Evolutionary conservation across 2,797 vertebrate genomes (phyloP), one percentile per base, ranked within the genome.

Genomic region (Naso thynnoides): DNA sequence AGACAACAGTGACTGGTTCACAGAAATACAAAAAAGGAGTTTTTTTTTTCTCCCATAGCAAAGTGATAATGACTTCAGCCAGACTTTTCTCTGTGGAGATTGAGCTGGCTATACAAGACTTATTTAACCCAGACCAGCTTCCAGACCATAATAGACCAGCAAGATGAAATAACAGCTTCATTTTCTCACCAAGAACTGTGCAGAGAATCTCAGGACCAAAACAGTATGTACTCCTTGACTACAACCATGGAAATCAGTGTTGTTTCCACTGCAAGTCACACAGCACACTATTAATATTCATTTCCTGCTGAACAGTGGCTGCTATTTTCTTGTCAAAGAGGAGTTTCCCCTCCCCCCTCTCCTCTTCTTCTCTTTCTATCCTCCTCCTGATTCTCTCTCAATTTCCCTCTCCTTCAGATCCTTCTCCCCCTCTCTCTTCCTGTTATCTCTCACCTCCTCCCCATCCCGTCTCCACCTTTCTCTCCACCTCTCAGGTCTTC

Each of bases 241-340:
- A 15, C 36, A 49, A 29, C 47, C 10, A 8, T 31, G 15, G 21
- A 73, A 39, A 70, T 76, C 15, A 60, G 29, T 26, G 29, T 59
- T 76, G 61, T 65, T 81, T 73, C 56, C 27, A 56, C 18, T 19
- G 48, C 5, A 59, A 72, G 31, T 70, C 66, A 56, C 60, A 48
- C 61, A 74, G 79, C 63, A 63, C 21, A 33, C 38, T 64, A 75
- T 86, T 88, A 75, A 87, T 87, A 86, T 79, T 84, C 31, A 85
- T 82, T 84, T 76, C 70, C 49, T 62, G 59, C 75, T 70, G 64
- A 73, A 85, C 66, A 50, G 68, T 59, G 56, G 56, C 38, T 88
- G 73, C 72, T 86, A 73, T 85, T 82, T 85, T 73, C 56, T 65
- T 54, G 50, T 83, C 50, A 67, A 60, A 72, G 61, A 78, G 9